A percentile compares a stretch with the other conserved stretches of the same genome.
These are phyloP conservation scores for Sebastiscus tertius DNA, from an alignment of 2,797 vertebrate genomes.

Conservation along the genomic window DNA sequence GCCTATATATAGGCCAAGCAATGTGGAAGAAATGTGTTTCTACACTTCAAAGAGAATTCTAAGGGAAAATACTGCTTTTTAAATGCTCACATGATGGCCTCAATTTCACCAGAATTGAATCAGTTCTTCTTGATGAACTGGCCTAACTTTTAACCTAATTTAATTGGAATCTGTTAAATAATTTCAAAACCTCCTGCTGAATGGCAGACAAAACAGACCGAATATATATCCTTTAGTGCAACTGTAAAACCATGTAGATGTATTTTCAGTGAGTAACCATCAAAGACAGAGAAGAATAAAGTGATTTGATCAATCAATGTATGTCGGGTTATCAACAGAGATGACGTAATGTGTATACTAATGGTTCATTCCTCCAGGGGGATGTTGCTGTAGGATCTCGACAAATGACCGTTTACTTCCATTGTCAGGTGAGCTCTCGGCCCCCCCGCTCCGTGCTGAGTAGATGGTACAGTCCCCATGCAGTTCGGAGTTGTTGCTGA, in stretches of 20 bases:
- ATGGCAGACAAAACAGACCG: not conserved
- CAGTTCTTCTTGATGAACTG: not conserved
- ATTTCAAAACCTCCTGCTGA: not conserved
- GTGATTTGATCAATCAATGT: conserved; percentile 68
- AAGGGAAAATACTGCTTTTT: not conserved
- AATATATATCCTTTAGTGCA: not conserved
- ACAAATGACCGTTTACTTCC: conserved; percentile 7
- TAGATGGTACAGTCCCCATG: conserved; percentile 83
- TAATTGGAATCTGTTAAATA: not conserved
- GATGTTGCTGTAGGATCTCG: conserved; percentile 3
- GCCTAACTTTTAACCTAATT: not conserved
- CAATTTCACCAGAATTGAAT: not conserved
- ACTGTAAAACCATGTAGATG: not conserved
- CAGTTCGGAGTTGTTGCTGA: conserved; percentile 86
- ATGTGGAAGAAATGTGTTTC: not conserved
- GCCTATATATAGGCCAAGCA: not conserved
- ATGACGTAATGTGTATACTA: conserved; percentile 79
- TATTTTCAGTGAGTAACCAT: not conserved
- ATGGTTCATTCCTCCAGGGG: conserved; percentile 61
- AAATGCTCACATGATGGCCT: not conserved
- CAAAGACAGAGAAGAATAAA: conserved; percentile 18
- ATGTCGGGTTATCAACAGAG: conserved; percentile 73
- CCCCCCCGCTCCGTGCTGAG: conserved; percentile 42
- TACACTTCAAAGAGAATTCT: not conserved
- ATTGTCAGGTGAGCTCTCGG: conserved; percentile 67